Evolutionary conservation across 2,797 vertebrate species (phyloP).

Genomic region (Leuciscus waleckii): DNA sequence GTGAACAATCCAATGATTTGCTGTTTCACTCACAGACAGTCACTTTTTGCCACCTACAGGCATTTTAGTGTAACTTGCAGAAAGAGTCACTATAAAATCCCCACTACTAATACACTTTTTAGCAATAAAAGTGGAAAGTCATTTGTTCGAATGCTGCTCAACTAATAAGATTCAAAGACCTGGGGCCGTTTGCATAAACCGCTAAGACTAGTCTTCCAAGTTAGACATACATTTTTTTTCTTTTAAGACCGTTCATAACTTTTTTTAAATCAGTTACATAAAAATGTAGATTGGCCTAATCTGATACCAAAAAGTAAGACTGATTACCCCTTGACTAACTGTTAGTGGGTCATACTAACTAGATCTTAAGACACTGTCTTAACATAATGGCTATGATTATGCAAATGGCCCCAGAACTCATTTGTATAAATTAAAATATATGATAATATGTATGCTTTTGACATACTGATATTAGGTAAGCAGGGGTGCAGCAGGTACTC

Average conservation of each 20-base stretch:
- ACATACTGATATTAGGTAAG: background rate
- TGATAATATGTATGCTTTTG: background rate
- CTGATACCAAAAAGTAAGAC: too few species aligned
- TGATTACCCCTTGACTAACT: too few species aligned
- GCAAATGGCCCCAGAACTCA: too few species aligned
- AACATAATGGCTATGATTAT: too few species aligned
- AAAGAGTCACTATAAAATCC: background rate
- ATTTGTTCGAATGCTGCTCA: background rate
- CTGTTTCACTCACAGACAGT: background rate
- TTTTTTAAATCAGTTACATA: too few species aligned
- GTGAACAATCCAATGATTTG: background rate
- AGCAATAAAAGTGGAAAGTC: background rate
- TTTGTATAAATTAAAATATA: background rate
- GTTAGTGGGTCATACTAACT: too few species aligned
- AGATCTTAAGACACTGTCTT: too few species aligned
- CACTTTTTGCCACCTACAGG: background rate
- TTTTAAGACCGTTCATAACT: too few species aligned
- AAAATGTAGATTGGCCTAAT: too few species aligned
- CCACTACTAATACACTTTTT: background rate
- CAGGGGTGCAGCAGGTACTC: slow-evolving; percentile 73
- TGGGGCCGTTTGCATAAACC: too few species aligned
- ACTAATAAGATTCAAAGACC: background rate
- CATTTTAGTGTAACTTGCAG: background rate
- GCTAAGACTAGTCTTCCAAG: too few species aligned
- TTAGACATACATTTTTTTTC: too few species aligned